A percentile compares a stretch with the other conserved stretches of the same genome.
These are phyloP conservation scores for Heterodera schachtii DNA, from an alignment of 1,140 invertebrate genomes.

Conservation along the genomic window DNA sequence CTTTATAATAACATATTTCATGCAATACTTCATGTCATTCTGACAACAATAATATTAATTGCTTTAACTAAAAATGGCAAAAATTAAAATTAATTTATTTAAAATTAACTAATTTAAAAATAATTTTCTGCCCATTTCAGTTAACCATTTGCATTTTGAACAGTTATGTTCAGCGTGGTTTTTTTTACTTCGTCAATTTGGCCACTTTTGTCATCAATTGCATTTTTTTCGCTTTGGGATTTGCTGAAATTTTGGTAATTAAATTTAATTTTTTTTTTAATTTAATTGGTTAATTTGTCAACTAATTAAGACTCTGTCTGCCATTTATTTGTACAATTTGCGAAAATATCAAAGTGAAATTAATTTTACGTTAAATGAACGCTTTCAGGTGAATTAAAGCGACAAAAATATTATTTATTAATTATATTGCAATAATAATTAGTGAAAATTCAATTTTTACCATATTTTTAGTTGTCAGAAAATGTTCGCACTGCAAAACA, in stretches of 20 bases:
- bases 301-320: not conserved
- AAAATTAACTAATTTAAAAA: not conserved
- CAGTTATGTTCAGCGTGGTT: not conserved
- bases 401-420: not conserved
- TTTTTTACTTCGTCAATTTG: not conserved
- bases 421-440: too few relatives aligned
- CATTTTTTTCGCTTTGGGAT: not conserved
- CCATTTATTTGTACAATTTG: not conserved
- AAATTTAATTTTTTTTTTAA: not conserved
- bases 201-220: not conserved
- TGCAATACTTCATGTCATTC: too few relatives aligned
- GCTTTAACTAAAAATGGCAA: too few relatives aligned
- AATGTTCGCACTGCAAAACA: constrained; percentile 20
- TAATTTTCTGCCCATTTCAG: not conserved
- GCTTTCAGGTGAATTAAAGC: not conserved
- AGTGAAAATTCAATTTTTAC: too few relatives aligned
- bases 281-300: not conserved
- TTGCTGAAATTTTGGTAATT: not conserved
- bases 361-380: not conserved
- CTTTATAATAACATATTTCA: too few relatives aligned
- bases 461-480: constrained; percentile 7
- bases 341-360: not conserved
- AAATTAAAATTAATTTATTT: too few relatives aligned
- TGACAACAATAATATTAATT: too few relatives aligned
- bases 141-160: not conserved